Evolutionary conservation across 1,140 invertebrate species (phyloP).

Genomic region (Bombus confusus): DNA sequence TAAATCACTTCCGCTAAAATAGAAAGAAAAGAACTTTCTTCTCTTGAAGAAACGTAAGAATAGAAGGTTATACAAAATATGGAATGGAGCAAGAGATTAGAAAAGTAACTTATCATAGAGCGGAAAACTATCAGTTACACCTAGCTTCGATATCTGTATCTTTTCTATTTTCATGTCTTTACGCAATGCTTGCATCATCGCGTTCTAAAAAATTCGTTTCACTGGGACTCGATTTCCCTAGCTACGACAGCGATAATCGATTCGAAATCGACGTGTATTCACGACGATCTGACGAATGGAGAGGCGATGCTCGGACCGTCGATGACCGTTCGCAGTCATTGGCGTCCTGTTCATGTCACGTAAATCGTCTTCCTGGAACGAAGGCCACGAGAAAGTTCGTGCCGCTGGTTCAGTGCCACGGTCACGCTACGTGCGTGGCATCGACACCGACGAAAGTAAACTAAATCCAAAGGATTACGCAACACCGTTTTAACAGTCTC

Average conservation of each 20-base stretch:
- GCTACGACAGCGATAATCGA: too few species aligned
- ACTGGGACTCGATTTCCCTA: not conserved
- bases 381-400: slow-evolving; percentile 77
- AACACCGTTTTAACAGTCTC: slow-evolving; percentile 77
- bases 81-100: not conserved
- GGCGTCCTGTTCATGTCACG: slow-evolving; percentile 69
- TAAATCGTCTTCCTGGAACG: slow-evolving; percentile 70
- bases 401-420: slow-evolving; percentile 79
- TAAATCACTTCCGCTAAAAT: too few species aligned
- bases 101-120: not conserved
- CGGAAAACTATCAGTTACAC: not conserved
- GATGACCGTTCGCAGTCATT: slow-evolving; percentile 64
- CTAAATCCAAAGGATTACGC: slow-evolving; percentile 79
- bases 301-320: slow-evolving; percentile 38
- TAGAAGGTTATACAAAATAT: too few species aligned
- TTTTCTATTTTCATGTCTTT: slow-evolving; percentile 8
- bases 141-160: not conserved
- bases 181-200: slow-evolving; percentile 7
- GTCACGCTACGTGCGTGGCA: slow-evolving; percentile 79
- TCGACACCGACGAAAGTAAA: slow-evolving; percentile 79
- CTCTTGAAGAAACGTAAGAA: not conserved
- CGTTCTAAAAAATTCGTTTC: slow-evolving; percentile 6
- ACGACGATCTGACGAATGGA: slow-evolving; percentile 3
- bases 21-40: too few species aligned
- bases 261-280: slow-evolving; percentile 6